phyloP scores from a whole-genome alignment of 2,113 vertebrate species.

The Andinoacara biseriatus region DNA sequence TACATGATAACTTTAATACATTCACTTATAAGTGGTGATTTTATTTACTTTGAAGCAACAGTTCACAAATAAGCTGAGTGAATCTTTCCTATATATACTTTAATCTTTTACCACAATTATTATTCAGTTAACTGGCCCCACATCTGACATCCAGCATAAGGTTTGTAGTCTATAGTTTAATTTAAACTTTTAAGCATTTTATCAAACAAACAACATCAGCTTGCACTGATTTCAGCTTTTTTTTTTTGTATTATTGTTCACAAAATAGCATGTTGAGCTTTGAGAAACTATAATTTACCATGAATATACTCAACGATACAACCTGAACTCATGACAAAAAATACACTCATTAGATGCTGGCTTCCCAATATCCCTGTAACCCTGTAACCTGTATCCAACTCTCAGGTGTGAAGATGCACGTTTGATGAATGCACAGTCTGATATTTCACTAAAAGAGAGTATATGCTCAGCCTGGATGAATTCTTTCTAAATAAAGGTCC shows the following conservation, averaged over 20 bases:
- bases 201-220: not conserved
- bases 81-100: not conserved
- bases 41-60: not conserved
- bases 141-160: too few species aligned
- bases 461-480: not conserved
- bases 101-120: not conserved
- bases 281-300: not conserved
- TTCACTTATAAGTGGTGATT: not conserved
- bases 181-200: not conserved
- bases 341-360: not conserved
- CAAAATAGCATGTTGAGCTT: rapidly evolving
- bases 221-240: not conserved
- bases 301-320: not conserved
- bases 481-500: slow-evolving; percentile 29
- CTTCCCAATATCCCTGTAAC: not conserved
- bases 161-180: not conserved
- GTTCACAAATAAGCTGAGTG: not conserved
- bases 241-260: not conserved
- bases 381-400: not conserved
- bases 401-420: not conserved
- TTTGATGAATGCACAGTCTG: not conserved
- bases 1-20: not conserved
- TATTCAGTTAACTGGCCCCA: not conserved
- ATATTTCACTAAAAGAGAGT: not conserved
- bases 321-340: not conserved